These are phyloP conservation scores for Busseola fusca DNA, from an alignment of 2,888 invertebrate species.

Conservation along the genomic window DNA sequence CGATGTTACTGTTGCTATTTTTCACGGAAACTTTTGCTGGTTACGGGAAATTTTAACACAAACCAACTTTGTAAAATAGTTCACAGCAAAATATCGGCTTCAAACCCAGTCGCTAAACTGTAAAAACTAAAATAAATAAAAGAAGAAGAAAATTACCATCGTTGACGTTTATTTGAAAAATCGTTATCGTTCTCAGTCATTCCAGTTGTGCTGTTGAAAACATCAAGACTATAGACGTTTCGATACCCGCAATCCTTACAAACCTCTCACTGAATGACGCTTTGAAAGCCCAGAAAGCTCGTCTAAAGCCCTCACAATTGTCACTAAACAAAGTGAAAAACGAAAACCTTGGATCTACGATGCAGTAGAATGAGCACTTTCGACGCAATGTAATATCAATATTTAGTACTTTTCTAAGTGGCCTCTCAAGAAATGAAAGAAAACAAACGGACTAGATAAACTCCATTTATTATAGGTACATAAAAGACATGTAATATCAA, in stretches of 20 bases:
- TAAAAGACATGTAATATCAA: constrained; percentile 2
- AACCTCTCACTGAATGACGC: constrained; percentile 66
- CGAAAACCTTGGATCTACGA: constrained; percentile 63
- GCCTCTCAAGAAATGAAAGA: neutral
- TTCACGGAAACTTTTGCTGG: constrained; percentile 64
- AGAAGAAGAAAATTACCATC: constrained; percentile 40
- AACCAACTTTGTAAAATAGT: constrained; percentile 51
- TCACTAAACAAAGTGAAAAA: constrained; percentile 71
- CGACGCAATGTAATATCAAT: constrained; percentile 20
- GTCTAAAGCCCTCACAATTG: constrained; percentile 71
- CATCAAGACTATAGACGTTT: constrained; percentile 67
- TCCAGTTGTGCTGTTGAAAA: constrained; percentile 59
- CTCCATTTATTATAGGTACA: neutral
- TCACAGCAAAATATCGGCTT: constrained; percentile 25
- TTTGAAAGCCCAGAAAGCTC: constrained; percentile 66
- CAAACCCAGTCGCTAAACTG: constrained; percentile 12
- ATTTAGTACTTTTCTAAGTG: neutral
- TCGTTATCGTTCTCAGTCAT: constrained; percentile 62
- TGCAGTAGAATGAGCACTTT: constrained; percentile 39
- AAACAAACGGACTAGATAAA: neutral
- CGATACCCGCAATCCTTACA: constrained; percentile 69
- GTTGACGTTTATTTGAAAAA: constrained; percentile 50
- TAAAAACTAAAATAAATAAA: constrained; percentile 44
- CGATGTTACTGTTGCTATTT: constrained; percentile 72
- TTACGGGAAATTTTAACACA: constrained; percentile 63